Conservation (phyloP, 2,888 invertebrate species). For the Pocota personata region DNA sequence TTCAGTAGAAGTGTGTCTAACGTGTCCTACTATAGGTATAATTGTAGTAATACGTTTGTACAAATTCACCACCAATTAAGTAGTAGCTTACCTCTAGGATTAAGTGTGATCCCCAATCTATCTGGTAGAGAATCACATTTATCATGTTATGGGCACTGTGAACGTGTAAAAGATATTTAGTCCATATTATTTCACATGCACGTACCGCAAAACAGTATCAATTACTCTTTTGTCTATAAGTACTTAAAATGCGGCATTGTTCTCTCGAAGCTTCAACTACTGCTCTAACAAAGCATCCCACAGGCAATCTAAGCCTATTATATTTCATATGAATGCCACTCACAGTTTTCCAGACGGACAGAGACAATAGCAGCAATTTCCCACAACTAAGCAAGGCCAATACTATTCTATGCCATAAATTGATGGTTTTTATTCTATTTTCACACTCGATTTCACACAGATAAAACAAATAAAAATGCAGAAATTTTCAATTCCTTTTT, state of each 20-base stretch:
- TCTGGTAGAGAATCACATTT: too few species aligned
- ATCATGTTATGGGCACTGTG: too few species aligned
- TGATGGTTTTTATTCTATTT: slow-evolving; percentile 61
- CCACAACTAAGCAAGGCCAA: slow-evolving; percentile 43
- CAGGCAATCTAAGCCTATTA: slow-evolving; percentile 41
- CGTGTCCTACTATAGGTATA: too few species aligned
- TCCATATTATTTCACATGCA: not conserved
- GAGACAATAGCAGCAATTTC: slow-evolving; percentile 27
- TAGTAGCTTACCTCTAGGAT: too few species aligned
- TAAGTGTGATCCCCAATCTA: too few species aligned
- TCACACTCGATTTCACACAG: slow-evolving; percentile 63
- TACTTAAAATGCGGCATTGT: not conserved
- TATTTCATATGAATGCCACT: slow-evolving; percentile 38
- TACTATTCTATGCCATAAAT: slow-evolving; percentile 50
- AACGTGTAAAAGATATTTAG: too few species aligned
- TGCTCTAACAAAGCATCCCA: not conserved
- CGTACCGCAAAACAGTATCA: not conserved
- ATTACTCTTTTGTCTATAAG: not conserved
- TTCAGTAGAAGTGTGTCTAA: too few species aligned
- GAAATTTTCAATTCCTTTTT: slow-evolving; percentile 41
- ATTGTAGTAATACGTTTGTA: too few species aligned
- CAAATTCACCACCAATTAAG: too few species aligned
- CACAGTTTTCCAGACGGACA: slow-evolving; percentile 8
- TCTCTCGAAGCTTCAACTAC: not conserved
- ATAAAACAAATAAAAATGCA: slow-evolving; percentile 37